A percentile compares a stretch with the other conserved stretches of the same genome.
Evolutionary conservation across 2,888 invertebrate species (phyloP).

Genomic region (Drosophila borborema): DNA sequence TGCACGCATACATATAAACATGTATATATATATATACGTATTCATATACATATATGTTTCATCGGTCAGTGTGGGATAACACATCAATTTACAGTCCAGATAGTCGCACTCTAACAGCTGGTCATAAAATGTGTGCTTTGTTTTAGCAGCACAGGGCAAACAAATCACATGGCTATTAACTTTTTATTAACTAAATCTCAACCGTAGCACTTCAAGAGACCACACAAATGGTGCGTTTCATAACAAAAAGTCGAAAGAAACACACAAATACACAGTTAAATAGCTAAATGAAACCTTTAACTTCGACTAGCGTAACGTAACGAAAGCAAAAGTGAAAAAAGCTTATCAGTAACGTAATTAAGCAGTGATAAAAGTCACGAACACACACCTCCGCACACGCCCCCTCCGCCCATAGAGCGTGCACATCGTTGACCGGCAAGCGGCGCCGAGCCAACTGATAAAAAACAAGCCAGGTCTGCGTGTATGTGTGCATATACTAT

Average conservation of each 20-base stretch:
- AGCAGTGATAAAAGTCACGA: constrained; percentile 71
- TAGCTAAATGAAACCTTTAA: constrained; percentile 31
- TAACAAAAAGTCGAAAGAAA: constrained; percentile 17
- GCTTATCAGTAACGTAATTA: constrained; percentile 79
- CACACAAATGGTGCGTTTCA: constrained; percentile 29
- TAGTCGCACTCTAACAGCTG: constrained; percentile 35
- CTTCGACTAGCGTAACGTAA: constrained; percentile 54
- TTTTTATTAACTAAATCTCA: constrained; percentile 77
- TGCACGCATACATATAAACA: background rate
- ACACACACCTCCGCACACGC: constrained; percentile 30
- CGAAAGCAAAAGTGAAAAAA: constrained; percentile 55
- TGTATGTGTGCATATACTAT: constrained; percentile 15
- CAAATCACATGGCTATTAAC: constrained; percentile 72
- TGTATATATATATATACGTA: background rate
- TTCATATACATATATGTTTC: background rate
- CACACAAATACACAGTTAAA: constrained; percentile 5
- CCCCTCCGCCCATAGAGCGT: constrained; percentile 12
- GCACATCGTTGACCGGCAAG: constrained; percentile 33
- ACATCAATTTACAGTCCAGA: constrained; percentile 53
- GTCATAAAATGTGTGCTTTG: constrained; percentile 46
- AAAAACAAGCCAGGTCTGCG: constrained; percentile 35
- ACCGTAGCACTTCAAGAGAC: constrained; percentile 53
- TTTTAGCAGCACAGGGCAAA: constrained; percentile 55
- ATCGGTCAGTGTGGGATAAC: constrained; percentile 18
- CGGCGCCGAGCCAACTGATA: constrained; percentile 58